Percentiles rank a stretch among this genome's conserved stretches.
These are phyloP conservation scores for Notechis scutatus DNA, from an alignment of 2,113 vertebrate species.

Conservation along the genomic window DNA sequence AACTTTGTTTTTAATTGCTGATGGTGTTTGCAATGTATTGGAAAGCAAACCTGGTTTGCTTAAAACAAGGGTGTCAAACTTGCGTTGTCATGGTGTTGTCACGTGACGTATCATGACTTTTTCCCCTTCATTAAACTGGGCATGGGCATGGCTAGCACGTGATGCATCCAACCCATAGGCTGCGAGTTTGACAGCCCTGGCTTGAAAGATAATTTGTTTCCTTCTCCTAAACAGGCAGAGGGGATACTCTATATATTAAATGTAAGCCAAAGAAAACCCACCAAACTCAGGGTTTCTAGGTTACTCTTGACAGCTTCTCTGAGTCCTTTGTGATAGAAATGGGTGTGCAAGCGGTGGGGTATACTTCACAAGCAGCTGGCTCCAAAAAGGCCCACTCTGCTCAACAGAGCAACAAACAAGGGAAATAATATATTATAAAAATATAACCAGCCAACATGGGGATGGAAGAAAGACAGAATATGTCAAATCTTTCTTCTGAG, in stretches of 20 bases:
- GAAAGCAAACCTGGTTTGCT: not conserved
- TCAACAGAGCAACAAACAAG: not conserved
- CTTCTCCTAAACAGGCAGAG: not conserved
- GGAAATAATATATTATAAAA: not conserved
- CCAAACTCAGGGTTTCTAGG: not conserved
- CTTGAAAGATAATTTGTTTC: not conserved
- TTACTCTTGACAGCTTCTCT: not conserved
- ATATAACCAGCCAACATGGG: not conserved
- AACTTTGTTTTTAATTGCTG: not conserved
- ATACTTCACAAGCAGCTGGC: not conserved
- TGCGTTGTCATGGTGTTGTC: too few relatives aligned
- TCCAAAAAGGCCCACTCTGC: not conserved
- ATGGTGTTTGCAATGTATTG: not conserved
- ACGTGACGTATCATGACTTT: too few relatives aligned
- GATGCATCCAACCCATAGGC: too few relatives aligned
- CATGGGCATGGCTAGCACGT: too few relatives aligned
- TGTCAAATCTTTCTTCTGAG: not conserved
- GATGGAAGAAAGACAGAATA: not conserved
- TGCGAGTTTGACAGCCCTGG: too few relatives aligned
- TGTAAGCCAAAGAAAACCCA: not conserved
- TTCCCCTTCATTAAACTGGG: too few relatives aligned
- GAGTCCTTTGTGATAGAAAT: not conserved
- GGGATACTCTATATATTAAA: not conserved
- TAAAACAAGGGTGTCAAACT: not conserved
- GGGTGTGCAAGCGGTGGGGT: not conserved